These are phyloP conservation scores for Bettongia penicillata DNA, from an alignment of 2,113 vertebrate species.

Conservation along the genomic window DNA sequence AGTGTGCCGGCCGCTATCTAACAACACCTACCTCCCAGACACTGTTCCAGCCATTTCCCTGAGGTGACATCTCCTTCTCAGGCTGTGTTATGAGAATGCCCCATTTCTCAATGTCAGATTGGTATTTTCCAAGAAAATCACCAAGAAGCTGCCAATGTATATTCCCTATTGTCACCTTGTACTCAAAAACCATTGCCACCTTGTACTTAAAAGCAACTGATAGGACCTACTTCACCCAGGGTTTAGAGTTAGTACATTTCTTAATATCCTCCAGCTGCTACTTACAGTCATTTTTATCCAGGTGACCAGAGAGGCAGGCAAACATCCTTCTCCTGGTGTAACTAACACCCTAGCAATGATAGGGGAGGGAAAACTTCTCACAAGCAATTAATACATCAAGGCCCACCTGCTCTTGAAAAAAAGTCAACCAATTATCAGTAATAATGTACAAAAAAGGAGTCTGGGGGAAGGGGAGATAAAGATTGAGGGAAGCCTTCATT, in stretches of 20 bases:
- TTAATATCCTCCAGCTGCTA: neutral
- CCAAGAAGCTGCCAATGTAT: neutral
- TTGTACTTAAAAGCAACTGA: neutral
- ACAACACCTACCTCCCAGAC: neutral
- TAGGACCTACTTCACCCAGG: neutral
- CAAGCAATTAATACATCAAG: slow-evolving; percentile 53
- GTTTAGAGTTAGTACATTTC: neutral
- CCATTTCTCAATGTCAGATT: neutral
- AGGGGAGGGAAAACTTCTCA: slow-evolving; percentile 18
- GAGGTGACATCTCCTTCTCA: neutral
- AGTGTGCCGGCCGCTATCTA: neutral
- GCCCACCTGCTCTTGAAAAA: slow-evolving; percentile 56
- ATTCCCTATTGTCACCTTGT: neutral
- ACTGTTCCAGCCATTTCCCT: neutral
- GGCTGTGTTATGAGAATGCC: neutral
- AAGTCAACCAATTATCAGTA: slow-evolving; percentile 55
- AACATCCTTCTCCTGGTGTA: slow-evolving; percentile 3
- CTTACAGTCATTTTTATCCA: neutral
- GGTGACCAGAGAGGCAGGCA: neutral
- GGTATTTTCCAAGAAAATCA: neutral
- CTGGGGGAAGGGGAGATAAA: neutral
- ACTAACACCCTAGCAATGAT: slow-evolving; percentile 53
- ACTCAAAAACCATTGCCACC: neutral
- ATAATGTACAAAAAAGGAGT: slow-evolving; percentile 59
- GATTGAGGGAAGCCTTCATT: slow-evolving; percentile 6